phyloP scores from a whole-genome alignment of 2,113 vertebrate species.

The Lepidothrix coronata region DNA sequence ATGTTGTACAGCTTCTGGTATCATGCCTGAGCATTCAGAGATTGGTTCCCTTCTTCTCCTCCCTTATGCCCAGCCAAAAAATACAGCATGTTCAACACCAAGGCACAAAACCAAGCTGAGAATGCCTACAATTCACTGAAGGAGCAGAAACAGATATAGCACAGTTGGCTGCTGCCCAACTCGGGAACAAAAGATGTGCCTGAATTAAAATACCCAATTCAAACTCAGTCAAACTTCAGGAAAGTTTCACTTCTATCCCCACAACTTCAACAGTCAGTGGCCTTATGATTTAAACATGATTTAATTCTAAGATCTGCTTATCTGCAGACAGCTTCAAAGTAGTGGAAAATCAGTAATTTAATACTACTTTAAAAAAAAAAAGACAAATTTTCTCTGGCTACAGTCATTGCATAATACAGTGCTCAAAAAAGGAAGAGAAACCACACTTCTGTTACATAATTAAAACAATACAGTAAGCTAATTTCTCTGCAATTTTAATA shows the following conservation, averaged over 20 bases:
- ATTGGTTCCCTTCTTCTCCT: neutral
- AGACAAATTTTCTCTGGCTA: neutral
- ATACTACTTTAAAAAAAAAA: neutral
- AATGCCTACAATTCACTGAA: neutral
- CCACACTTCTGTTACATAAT: neutral
- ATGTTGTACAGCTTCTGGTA: neutral
- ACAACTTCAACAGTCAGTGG: neutral
- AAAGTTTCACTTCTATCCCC: neutral
- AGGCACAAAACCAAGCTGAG: neutral
- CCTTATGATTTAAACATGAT: constrained; percentile 14
- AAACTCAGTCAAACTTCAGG: neutral
- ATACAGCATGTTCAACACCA: neutral
- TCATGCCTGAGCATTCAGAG: neutral
- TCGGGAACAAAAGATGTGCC: neutral
- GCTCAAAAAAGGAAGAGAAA: neutral
- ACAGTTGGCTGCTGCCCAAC: neutral
- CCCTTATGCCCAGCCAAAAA: neutral
- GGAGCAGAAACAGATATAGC: neutral
- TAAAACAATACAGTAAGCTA: neutral
- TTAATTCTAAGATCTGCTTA: neutral
- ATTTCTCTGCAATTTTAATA: neutral
- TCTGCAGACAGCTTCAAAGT: neutral
- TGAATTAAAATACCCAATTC: neutral
- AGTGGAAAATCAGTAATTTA: neutral
- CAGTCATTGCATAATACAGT: neutral